Evolutionary conservation across 2,113 vertebrate genomes (phyloP), one percentile per base, ranked within the genome.

Genomic region (Sander lucioperca): DNA sequence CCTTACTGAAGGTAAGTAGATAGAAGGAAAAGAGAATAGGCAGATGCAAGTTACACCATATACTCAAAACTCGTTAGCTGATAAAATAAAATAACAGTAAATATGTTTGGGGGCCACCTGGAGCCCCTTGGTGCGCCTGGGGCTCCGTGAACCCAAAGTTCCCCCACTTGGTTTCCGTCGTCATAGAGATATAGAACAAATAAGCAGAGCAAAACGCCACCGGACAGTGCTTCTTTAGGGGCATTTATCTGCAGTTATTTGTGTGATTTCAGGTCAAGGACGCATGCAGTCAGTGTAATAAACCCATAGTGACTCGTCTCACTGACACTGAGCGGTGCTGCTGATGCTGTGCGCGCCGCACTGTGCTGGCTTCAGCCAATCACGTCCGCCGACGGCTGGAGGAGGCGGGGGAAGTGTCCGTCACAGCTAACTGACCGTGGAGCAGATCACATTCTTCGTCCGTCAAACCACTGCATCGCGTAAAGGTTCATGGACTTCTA

Each of bases 281-380:
- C 89, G 81, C 58, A 19, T 16, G 69, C 39, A 6, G 56, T 6
- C 39, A 6, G 56, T 8, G 58, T 45, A n/a, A 67, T 67, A 66
- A 79, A 88, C 6, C 79, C 85, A 87, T 74, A 85, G 88, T 87
- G 77, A 89, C 70, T 86, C 73, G 4, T 48, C 19, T 74, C 72
- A 0, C 51, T 59, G 21, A 57, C 57, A 43, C 53, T 8, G 65
- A 33, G 56, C n/a, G 56, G 3, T 79, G 91, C 63, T 88, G 82
- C 76, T 90, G 93, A 88, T 91, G 87, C 85, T 89, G 88, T 82
- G 86, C 80, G 58, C 79, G 5, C 77, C 39, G 74, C 87, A 81
- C 86, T 30, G 64, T 27, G 27, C 53, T 2, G 58, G n/a, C 30
- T 3, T 66, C 83, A 84, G 86, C 94, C 93, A 92, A 93, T 94